These are phyloP conservation scores for Cariama cristata DNA, from an alignment of 2,113 vertebrate genomes.

Conservation along the genomic window DNA sequence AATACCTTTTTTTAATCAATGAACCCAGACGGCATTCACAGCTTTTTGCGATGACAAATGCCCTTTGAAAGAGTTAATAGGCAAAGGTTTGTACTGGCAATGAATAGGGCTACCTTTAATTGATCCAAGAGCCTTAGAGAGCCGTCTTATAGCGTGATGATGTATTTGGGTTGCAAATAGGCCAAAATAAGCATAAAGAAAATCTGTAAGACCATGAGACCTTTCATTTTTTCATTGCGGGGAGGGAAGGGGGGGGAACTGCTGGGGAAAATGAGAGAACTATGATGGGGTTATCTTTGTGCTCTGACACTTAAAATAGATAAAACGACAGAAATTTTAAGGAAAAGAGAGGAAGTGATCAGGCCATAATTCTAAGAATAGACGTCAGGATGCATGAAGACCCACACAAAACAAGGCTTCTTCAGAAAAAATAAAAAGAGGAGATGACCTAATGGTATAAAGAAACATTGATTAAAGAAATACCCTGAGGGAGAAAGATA, in stretches of 20 bases:
- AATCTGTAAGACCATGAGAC: conserved; percentile 61
- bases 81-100: conserved; percentile 66
- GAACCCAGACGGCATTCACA: conserved; percentile 53
- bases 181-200: conserved; percentile 68
- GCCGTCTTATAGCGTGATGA: conserved; percentile 11
- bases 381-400: conserved; percentile 35
- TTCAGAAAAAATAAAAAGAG: conserved; percentile 4
- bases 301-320: conserved; percentile 25
- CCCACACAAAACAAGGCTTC: conserved; percentile 54
- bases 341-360: conserved; percentile 51
- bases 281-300: conserved; percentile 42
- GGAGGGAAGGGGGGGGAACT: neutral
- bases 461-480: conserved; percentile 62
- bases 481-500: neutral
- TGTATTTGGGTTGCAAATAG: conserved; percentile 65
- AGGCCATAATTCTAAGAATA: conserved; percentile 21
- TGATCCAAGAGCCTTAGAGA: conserved; percentile 62
- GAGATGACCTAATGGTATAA: conserved; percentile 56
- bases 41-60: conserved; percentile 45
- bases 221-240: conserved; percentile 62
- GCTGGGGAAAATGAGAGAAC: neutral
- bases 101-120: conserved; percentile 69
- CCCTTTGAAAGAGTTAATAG: conserved; percentile 72
- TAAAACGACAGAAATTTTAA: conserved; percentile 25
- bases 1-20: conserved; percentile 59